Evolutionary conservation across 2,888 invertebrate species (phyloP), one percentile per base, ranked within the genome.

Genomic region (Myopa testacea): DNA sequence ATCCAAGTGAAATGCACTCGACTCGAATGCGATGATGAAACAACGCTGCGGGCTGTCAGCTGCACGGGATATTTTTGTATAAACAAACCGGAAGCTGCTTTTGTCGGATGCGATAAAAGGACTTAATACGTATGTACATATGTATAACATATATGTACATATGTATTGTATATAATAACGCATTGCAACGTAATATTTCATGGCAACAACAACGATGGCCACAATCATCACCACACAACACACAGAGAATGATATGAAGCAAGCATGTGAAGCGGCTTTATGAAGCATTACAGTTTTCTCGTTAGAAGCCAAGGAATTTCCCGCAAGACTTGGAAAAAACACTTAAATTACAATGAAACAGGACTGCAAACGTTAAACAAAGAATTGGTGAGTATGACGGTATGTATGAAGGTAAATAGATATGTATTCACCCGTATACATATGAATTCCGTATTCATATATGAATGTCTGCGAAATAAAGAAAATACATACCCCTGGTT

Each of bases 291-390:
- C 6, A 68, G 38, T 68, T 58, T 75, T 68, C 37, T 67, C 75
- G 68, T 75, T 68, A 68, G 68, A 58, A 58, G 37, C 52, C 16
- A 68, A 75, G 19, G 55, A 58, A 68, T 26, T 37, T 3, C 58
- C 68, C 75, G 40, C 75, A 58, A 68, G 68, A 45, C 68, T 14
- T 26, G 38, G 45, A 45, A 45, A 40, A 45, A 45, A 45, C 7
- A 45, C 6, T 45, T 0, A 10, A 45, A 40, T 68, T 58, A 68
- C 58, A 75, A 68, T 67, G 45, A 50, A 50, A 73, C 4, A 55
- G 34, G n/a, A 52, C 19, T 52, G 50, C 50, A 50, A 34, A 4
- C 6, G 19, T 50, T 69, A 26, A 12, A 45, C 12, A 14, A 69
- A 26, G 38, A 68, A 45, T 45, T 16, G 40, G 3, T 40, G 52